Percentiles rank a stretch among this genome's conserved stretches.
Conservation (phyloP, 1,140 invertebrate species). For the Ips typographus region DNA sequence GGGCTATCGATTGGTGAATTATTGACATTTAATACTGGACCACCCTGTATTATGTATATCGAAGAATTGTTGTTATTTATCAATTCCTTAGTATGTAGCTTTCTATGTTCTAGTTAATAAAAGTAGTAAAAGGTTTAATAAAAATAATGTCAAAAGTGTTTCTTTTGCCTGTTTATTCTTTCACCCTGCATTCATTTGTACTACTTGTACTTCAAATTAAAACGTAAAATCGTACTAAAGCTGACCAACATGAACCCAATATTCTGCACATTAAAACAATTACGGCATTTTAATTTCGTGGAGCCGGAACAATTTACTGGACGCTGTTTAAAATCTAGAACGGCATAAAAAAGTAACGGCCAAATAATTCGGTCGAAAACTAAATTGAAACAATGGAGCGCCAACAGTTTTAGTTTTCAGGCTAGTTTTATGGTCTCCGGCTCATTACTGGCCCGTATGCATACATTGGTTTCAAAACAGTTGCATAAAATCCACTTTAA, state of each 20-base stretch:
- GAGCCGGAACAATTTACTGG: background rate
- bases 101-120: no score
- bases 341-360: conserved; percentile 8
- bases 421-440: background rate
- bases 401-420: conserved; percentile 2
- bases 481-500: no score
- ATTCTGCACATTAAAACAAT: background rate
- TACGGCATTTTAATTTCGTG: background rate
- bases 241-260: background rate
- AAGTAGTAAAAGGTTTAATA: no score
- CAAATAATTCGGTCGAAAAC: conserved; percentile 8
- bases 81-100: no score
- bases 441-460: conserved; percentile 1
- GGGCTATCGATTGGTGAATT: no score
- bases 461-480: conserved; percentile 2
- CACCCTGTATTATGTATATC: no score
- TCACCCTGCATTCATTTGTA: no score
- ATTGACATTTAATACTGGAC: no score
- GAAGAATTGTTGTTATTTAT: no score
- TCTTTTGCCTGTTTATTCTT: no score
- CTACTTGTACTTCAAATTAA: background rate
- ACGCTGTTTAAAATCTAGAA: background rate
- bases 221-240: background rate
- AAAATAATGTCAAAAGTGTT: no score
- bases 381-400: conserved; percentile 10